Conservation (phyloP, 2,797 vertebrate genomes). For the Betta splendens region DNA sequence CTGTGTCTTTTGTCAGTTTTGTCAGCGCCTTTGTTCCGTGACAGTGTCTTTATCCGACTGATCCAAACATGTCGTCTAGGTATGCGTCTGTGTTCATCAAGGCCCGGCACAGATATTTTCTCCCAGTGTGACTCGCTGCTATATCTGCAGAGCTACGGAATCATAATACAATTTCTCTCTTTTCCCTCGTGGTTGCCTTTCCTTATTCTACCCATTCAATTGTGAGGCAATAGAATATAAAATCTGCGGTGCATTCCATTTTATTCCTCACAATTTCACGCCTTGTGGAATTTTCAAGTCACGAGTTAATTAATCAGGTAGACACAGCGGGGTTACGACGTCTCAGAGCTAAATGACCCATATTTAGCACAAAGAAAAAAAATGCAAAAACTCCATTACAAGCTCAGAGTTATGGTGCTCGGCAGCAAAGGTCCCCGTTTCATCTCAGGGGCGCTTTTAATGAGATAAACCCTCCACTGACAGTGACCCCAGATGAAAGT, state of each 20-base stretch:
- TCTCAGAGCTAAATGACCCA: slow-evolving; percentile 45
- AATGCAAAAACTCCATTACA: slow-evolving; percentile 26
- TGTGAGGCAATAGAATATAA: slow-evolving; percentile 44
- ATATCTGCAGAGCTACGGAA: slow-evolving; percentile 16
- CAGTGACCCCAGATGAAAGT: slow-evolving; percentile 82
- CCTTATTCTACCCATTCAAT: slow-evolving; percentile 51
- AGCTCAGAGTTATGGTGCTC: slow-evolving; percentile 36
- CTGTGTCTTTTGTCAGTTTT: slow-evolving; percentile 66
- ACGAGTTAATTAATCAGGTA: slow-evolving; percentile 60
- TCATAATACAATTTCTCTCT: slow-evolving; percentile 35
- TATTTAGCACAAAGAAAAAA: slow-evolving; percentile 57
- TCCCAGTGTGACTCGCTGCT: slow-evolving; percentile 16
- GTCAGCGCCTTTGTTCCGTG: slow-evolving; percentile 65
- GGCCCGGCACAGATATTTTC: slow-evolving; percentile 39
- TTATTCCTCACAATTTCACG: slow-evolving; percentile 35
- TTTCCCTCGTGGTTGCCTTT: slow-evolving; percentile 27
- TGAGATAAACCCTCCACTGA: slow-evolving; percentile 76
- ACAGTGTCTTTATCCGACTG: slow-evolving; percentile 64
- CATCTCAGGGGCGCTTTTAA: slow-evolving; percentile 70
- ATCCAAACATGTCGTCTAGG: slow-evolving; percentile 64
- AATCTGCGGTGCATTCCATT: slow-evolving; percentile 27
- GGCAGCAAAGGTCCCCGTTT: slow-evolving; percentile 52
- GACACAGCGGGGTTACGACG: slow-evolving; percentile 22
- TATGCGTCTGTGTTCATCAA: slow-evolving; percentile 46
- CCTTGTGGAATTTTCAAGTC: slow-evolving; percentile 37